Percentiles rank a stretch among this genome's conserved stretches.
These are phyloP conservation scores for Spodoptera picta DNA, from an alignment of 2,888 invertebrate genomes.

Conservation along the genomic window DNA sequence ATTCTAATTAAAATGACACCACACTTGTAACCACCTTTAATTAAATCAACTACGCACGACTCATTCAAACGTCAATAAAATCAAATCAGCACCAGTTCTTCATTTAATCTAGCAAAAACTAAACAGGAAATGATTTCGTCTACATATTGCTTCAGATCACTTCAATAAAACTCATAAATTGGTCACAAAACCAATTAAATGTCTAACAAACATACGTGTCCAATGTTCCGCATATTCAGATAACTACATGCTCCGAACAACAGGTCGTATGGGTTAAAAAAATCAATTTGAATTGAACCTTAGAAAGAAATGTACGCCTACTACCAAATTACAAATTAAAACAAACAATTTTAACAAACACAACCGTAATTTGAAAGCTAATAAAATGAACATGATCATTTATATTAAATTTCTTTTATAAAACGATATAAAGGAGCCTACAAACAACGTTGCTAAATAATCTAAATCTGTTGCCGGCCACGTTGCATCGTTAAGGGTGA, in stretches of 20 bases:
- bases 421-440: conserved; percentile 37
- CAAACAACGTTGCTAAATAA: conserved; percentile 40
- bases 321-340: conserved; percentile 30
- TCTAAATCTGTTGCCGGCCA: conserved; percentile 60
- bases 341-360: conserved; percentile 24
- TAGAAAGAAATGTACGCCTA: conserved; percentile 49
- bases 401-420: conserved; percentile 13
- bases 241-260: conserved; percentile 41
- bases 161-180: conserved; percentile 54
- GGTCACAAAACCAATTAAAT: conserved; percentile 58
- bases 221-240: conserved; percentile 56
- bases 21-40: conserved; percentile 3
- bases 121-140: conserved; percentile 68
- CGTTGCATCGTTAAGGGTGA: conserved; percentile 66
- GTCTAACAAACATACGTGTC: conserved; percentile 44
- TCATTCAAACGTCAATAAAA: conserved; percentile 29
- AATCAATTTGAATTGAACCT: conserved; percentile 36
- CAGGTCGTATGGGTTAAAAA: conserved; percentile 28
- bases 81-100: conserved; percentile 51
- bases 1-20: conserved; percentile 8
- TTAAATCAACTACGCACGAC: conserved; percentile 20
- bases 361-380: conserved; percentile 14
- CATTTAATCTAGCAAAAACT: conserved; percentile 60
- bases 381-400: conserved; percentile 22
- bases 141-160: conserved; percentile 57